Base-by-base conservation (phyloP, 2,797 vertebrate genomes). In the Etheostoma nigrum region DNA sequence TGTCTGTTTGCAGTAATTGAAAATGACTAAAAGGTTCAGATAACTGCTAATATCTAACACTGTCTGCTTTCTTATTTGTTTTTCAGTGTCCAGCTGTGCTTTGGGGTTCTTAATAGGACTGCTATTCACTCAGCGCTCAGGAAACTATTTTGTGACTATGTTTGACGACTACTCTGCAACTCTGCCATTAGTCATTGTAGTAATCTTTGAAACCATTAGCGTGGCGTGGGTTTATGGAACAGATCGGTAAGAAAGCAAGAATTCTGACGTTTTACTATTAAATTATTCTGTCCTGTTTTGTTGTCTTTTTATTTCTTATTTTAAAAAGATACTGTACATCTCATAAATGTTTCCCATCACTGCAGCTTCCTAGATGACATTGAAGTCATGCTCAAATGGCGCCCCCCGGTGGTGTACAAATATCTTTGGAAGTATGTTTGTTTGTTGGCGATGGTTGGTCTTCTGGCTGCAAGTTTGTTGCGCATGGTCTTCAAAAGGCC, bases 381-480 rank as follows among this genome's bases (percentile, higher is more conserved):
- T 65, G 92, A 89, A 87, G 79, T 79, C 15, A 95, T 96, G 95
- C 86, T 96, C 42, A 90, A 92, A n/a, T 93, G 85, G 90, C 94
- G 96, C 70, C 92, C 95, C 19, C 94, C 95, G 7, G 90, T 88
- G 86, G n/a, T 96, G 19, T 96, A 93, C 79, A 91, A 91, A 44
- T 96, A 95, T 73, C 92, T 97, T 52, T 97, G 96, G 96, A 93
- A 95, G 75, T 96, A 92, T 42, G 82, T 97, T 7, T 96, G 94
- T 57, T 81, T 95, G 18, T 21, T 95, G 25, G 85, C 94, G 0
- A 96, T 97, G 96, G 25, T 94, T 16, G 84, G 93, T 23, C 91
- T 97, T 19, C 84, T 96, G 52, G 72, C 91, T 61, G 92, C 92
- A 9, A 93, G 93, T 83, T 63, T 96, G 55, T 51, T 96, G 40